These are phyloP conservation scores for Antheraea pernyi DNA, from an alignment of 1,140 invertebrate species.

Conservation along the genomic window DNA sequence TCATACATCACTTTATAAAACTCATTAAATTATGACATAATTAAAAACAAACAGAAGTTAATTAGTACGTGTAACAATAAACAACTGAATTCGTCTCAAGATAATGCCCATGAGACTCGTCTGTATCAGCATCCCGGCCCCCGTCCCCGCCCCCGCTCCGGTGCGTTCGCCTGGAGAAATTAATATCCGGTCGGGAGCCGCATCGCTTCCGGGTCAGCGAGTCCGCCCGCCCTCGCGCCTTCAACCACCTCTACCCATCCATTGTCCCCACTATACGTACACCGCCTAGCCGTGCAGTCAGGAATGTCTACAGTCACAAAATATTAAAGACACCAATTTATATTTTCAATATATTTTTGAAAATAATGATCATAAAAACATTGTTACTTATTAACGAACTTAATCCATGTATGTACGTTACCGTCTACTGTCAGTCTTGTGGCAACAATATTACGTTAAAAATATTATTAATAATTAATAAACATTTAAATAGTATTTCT, in stretches of 20 bases:
- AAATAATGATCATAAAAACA: too few species aligned
- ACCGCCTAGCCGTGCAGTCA: neutral
- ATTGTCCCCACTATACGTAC: neutral
- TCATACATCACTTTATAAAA: too few species aligned
- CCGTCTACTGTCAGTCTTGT: too few species aligned
- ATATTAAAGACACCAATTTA: neutral
- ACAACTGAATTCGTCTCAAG: neutral
- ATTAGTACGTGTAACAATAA: neutral
- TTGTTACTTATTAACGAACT: too few species aligned
- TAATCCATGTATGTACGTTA: too few species aligned
- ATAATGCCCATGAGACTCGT: neutral
- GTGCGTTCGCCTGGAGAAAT: slow-evolving; percentile 39
- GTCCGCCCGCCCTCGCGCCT: slow-evolving; percentile 12
- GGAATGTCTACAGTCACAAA: neutral
- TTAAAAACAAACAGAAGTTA: neutral
- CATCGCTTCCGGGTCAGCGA: slow-evolving; percentile 47
- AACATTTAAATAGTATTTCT: too few species aligned
- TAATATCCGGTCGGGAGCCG: slow-evolving; percentile 43
- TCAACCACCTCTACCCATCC: slow-evolving; percentile 6
- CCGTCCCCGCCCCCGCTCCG: slow-evolving; percentile 6
- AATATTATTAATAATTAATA: too few species aligned
- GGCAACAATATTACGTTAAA: too few species aligned
- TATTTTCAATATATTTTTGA: neutral
- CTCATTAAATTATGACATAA: neutral
- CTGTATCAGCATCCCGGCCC: too few species aligned